These are phyloP conservation scores for Chromoteleia sp. DNA, from an alignment of 2,888 invertebrate species.

Conservation along the genomic window DNA sequence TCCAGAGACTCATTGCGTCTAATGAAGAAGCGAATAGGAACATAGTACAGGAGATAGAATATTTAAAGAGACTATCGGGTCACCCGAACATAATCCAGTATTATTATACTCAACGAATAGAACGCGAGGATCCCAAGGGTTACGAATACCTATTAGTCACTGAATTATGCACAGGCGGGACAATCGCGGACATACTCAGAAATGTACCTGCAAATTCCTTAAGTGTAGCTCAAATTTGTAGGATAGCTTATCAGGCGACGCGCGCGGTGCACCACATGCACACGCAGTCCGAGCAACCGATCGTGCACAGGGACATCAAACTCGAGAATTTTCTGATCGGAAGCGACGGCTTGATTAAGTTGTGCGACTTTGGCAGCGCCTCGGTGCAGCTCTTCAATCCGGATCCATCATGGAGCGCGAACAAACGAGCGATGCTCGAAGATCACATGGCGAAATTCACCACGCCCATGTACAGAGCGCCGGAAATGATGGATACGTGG, in stretches of 20 bases:
- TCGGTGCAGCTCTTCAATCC: constrained; percentile 93
- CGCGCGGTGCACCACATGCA: constrained; percentile 97
- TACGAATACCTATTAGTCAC: constrained; percentile 95
- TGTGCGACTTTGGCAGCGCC: constrained; percentile 99
- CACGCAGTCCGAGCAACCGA: constrained; percentile 92
- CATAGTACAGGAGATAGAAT: constrained; percentile 93
- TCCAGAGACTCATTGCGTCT: constrained; percentile 91
- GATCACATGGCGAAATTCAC: constrained; percentile 94
- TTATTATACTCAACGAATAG: constrained; percentile 89
- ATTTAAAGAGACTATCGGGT: constrained; percentile 94
- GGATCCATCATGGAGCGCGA: constrained; percentile 96
- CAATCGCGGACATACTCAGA: constrained; percentile 80
- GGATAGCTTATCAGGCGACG: constrained; percentile 96
- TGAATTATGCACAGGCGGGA: constrained; percentile 94
- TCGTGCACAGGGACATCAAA: constrained; percentile 98
- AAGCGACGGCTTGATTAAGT: constrained; percentile 93
- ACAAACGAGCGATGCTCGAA: constrained; percentile 95
- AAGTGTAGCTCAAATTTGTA: constrained; percentile 89
- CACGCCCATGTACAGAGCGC: constrained; percentile 98
- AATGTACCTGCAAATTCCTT: constrained; percentile 84
- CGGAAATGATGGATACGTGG: constrained; percentile 99
- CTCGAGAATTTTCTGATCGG: constrained; percentile 97
- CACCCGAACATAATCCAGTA: constrained; percentile 97
- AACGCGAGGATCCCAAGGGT: constrained; percentile 79
- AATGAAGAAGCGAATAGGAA: constrained; percentile 92